Conservation (phyloP, 1,140 invertebrate species). For the Zaprionus camerounensis region DNA sequence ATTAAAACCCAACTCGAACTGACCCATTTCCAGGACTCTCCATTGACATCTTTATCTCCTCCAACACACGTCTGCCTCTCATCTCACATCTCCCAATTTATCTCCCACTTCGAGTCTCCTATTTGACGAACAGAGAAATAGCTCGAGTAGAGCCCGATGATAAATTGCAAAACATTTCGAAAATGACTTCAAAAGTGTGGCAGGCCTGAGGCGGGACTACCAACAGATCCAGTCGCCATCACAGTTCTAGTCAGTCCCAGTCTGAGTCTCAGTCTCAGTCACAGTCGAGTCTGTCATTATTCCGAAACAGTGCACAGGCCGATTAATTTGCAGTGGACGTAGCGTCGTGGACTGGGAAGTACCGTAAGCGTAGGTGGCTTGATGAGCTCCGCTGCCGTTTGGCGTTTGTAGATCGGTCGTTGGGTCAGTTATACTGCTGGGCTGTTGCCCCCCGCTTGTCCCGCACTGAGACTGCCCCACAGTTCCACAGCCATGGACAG, state of each 20-base stretch:
- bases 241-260: constrained; percentile 6
- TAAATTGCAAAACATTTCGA: constrained; percentile 61
- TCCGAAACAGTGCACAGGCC: constrained; percentile 49
- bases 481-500: not conserved
- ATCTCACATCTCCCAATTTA: not conserved
- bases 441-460: too few relatives aligned
- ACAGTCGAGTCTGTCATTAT: constrained; percentile 43
- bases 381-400: constrained; percentile 67
- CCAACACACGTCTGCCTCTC: constrained; percentile 36
- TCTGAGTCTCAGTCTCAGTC: not conserved
- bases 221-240: constrained; percentile 12
- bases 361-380: constrained; percentile 79
- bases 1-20: constrained; percentile 66
- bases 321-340: constrained; percentile 70
- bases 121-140: constrained; percentile 54
- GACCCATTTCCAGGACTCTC: constrained; percentile 55
- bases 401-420: constrained; percentile 27
- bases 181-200: constrained; percentile 66
- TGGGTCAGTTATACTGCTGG: constrained; percentile 32
- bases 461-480: constrained; percentile 31
- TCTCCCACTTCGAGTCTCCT: not conserved
- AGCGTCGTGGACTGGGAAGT: constrained; percentile 41
- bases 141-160: constrained; percentile 51
- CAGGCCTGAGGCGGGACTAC: constrained; percentile 40
- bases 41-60: constrained; percentile 51